Conservation (phyloP, 2,797 vertebrate genomes). For the Acrossocheilus wenchowensis region DNA sequence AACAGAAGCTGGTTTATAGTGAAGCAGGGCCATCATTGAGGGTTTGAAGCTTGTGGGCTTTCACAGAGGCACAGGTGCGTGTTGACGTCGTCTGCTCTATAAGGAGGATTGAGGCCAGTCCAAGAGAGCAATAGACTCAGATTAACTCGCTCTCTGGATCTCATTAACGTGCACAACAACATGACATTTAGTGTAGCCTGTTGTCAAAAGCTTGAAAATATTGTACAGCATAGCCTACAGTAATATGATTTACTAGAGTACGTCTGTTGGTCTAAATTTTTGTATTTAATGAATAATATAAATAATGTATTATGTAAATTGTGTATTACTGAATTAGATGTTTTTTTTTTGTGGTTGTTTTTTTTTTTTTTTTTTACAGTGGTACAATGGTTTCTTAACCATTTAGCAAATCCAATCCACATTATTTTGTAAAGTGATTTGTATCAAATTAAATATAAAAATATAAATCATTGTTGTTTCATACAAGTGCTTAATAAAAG, state of each 20-base stretch:
- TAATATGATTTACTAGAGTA: background rate
- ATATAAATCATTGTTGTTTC: background rate
- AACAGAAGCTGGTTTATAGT: background rate
- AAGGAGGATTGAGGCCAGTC: slow-evolving; percentile 70
- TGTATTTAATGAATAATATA: background rate
- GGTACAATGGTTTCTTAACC: background rate
- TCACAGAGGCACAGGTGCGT: slow-evolving; percentile 31
- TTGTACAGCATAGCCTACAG: background rate
- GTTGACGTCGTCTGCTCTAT: slow-evolving; percentile 51
- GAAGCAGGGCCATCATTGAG: background rate
- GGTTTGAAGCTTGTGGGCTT: background rate
- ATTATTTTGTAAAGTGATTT: background rate
- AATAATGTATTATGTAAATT: background rate
- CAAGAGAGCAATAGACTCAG: slow-evolving; percentile 64
- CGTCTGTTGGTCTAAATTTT: background rate
- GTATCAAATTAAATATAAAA: background rate
- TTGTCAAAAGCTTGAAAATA: background rate
- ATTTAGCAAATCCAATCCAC: background rate
- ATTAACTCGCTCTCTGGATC: slow-evolving; percentile 66
- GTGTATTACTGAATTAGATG: background rate
- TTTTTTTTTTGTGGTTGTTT: background rate
- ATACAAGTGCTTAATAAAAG: background rate
- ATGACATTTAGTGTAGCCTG: slow-evolving; percentile 36
- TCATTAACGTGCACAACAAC: slow-evolving; percentile 37
- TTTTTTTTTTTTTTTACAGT: background rate